Percentiles rank a stretch among this genome's conserved stretches.
These are phyloP conservation scores for Drosophila colorata DNA, from an alignment of 2,888 invertebrate genomes.

Conservation along the genomic window DNA sequence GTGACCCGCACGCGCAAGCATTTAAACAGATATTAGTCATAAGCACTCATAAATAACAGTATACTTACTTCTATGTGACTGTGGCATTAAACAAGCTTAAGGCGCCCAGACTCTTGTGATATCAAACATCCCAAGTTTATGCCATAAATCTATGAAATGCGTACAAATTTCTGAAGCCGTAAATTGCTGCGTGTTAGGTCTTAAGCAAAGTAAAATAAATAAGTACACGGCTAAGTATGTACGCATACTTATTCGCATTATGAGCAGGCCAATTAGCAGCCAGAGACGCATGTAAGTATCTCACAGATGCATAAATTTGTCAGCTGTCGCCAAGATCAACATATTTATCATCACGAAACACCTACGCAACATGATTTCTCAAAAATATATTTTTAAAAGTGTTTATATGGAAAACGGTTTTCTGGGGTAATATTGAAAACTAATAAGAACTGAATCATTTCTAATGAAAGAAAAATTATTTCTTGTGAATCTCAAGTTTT, in stretches of 20 bases:
- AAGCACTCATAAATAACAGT: conserved; percentile 38
- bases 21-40: conserved; percentile 52
- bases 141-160: conserved; percentile 52
- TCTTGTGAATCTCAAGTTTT: background rate
- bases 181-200: conserved; percentile 43
- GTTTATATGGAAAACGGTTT: conserved; percentile 1
- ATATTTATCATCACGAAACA: conserved; percentile 37
- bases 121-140: conserved; percentile 43
- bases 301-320: conserved; percentile 70
- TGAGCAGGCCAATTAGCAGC: conserved; percentile 60
- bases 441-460: too few relatives aligned
- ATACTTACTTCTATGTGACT: conserved; percentile 30
- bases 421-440: conserved; percentile 1
- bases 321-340: conserved; percentile 63
- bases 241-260: conserved; percentile 27
- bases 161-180: conserved; percentile 18
- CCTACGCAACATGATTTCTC: conserved; percentile 32
- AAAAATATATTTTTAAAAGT: conserved; percentile 26
- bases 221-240: conserved; percentile 17
- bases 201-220: conserved; percentile 40
- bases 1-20: conserved; percentile 11
- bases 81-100: conserved; percentile 54
- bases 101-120: conserved; percentile 23
- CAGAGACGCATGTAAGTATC: conserved; percentile 27
- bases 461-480: background rate